Conservation (phyloP, 2,888 invertebrate genomes). For the Latrodectus elegans region DNA sequence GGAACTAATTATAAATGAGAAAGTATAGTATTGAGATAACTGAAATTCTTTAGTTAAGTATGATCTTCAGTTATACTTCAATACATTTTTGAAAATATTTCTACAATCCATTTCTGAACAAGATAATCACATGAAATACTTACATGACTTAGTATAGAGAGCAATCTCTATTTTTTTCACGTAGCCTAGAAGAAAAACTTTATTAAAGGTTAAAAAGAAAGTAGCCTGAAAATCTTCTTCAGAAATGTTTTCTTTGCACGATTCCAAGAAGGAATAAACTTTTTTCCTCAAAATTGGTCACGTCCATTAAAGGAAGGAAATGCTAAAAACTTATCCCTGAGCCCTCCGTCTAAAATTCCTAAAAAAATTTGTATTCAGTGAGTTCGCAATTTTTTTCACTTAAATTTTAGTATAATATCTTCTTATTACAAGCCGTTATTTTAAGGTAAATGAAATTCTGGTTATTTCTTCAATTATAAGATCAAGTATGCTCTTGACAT, state of each 20-base stretch:
- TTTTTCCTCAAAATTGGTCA: constrained; percentile 39
- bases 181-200: constrained; percentile 53
- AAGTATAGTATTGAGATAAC: no score
- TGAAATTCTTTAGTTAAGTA: no score
- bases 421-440: constrained; percentile 32
- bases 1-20: no score
- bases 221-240: constrained; percentile 38
- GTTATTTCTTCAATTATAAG: no score
- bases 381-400: constrained; percentile 25
- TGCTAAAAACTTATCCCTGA: constrained; percentile 4
- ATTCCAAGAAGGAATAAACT: constrained; percentile 21
- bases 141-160: not conserved
- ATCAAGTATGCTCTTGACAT: no score
- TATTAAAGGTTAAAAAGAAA: constrained; percentile 51
- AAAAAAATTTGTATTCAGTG: constrained; percentile 39
- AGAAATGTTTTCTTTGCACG: constrained; percentile 46
- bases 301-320: constrained; percentile 37
- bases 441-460: no score
- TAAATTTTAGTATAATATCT: constrained; percentile 3
- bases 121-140: constrained; percentile 35
- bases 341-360: constrained; percentile 25
- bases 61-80: no score
- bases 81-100: no score
- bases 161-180: constrained; percentile 35
- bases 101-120: no score